These are phyloP conservation scores for Anser brachyrhynchus DNA, from an alignment of 2,113 vertebrate species.

Conservation along the genomic window DNA sequence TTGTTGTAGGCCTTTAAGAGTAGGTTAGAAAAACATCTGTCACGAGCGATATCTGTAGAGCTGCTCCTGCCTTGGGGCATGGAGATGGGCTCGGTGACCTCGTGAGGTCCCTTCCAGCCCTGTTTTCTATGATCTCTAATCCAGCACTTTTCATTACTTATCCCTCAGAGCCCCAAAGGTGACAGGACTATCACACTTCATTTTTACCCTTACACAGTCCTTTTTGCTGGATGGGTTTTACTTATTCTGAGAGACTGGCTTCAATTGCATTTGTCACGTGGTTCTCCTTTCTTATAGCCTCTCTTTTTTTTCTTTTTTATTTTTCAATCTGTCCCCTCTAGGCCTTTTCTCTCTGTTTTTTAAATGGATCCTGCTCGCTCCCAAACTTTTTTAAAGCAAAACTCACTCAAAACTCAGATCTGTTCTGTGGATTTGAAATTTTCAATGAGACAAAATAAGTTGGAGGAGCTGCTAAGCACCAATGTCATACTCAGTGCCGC, in stretches of 20 bases:
- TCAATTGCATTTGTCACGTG: slow-evolving; percentile 4
- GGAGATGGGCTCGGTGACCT: slow-evolving; percentile 12
- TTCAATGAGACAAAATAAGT: not conserved
- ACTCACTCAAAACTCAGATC: not conserved
- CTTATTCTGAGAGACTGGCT: not conserved
- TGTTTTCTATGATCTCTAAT: slow-evolving; percentile 19
- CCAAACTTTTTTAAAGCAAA: not conserved
- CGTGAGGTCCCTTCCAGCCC: not conserved
- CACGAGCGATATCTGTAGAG: not conserved
- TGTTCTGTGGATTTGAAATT: not conserved
- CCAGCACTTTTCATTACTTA: slow-evolving; percentile 9
- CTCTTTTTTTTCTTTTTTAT: not conserved
- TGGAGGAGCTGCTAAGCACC: not conserved
- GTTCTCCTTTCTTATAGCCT: not conserved
- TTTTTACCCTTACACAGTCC: not conserved
- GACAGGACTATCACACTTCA: slow-evolving; percentile 7
- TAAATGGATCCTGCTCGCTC: not conserved
- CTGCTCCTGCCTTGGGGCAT: not conserved
- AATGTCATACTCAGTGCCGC: not conserved
- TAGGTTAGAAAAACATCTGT: slow-evolving; percentile 18
- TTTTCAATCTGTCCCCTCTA: not conserved
- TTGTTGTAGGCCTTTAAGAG: not conserved
- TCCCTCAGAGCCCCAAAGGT: not conserved
- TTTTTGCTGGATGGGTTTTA: slow-evolving; percentile 4
- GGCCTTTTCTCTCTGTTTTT: not conserved